Evolutionary conservation across 2,888 invertebrate genomes (phyloP).

Genomic region (Drosophila formosana): DNA sequence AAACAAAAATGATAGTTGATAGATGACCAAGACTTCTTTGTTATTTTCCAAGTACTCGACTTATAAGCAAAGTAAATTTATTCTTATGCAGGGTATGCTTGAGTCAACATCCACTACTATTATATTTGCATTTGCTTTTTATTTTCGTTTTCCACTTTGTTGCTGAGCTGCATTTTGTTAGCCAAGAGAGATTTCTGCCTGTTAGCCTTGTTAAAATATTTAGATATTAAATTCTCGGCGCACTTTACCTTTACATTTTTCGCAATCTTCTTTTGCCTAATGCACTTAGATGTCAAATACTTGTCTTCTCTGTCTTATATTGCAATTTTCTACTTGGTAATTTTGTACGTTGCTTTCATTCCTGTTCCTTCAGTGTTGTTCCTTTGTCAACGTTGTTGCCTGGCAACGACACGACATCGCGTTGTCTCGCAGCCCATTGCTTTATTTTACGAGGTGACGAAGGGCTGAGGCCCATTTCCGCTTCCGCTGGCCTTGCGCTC

Average conservation of each 20-base stretch:
- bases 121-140: neutral
- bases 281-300: conserved; percentile 35
- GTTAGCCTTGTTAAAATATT: conserved; percentile 56
- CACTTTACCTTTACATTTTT: conserved; percentile 10
- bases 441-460: conserved; percentile 28
- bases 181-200: conserved; percentile 23
- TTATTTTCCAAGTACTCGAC: neutral
- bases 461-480: conserved; percentile 35
- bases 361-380: conserved; percentile 26
- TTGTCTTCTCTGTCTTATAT: conserved; percentile 27
- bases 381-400: conserved; percentile 60
- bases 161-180: conserved; percentile 37
- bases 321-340: conserved; percentile 53
- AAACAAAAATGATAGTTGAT: no score
- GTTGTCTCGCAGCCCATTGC: neutral
- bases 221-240: conserved; percentile 63
- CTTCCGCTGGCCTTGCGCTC: conserved; percentile 46
- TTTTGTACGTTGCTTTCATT: conserved; percentile 27
- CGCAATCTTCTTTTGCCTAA: conserved; percentile 34
- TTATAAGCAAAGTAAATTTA: neutral
- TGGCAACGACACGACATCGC: conserved; percentile 30
- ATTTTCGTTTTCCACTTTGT: conserved; percentile 5
- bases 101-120: neutral
- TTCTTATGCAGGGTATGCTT: conserved; percentile 4
- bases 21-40: neutral